Evolutionary conservation across 2,113 vertebrate genomes (phyloP).

Genomic region (Marmota monax): DNA sequence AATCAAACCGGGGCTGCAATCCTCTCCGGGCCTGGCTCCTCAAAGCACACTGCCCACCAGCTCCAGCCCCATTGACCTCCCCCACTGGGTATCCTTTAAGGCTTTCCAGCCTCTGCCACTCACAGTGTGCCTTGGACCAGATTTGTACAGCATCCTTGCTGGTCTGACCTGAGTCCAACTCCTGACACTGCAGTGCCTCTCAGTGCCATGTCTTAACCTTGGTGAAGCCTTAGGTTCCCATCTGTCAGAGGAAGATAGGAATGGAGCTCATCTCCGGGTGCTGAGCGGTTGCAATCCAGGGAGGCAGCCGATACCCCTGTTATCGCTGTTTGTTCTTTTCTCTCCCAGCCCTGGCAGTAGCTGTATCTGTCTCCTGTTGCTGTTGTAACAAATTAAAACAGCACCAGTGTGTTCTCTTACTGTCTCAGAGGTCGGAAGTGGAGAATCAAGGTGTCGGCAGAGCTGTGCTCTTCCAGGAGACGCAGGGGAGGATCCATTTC

Average conservation of each 20-base stretch:
- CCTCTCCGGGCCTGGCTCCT: neutral
- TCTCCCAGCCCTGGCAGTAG: neutral
- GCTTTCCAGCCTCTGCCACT: neutral
- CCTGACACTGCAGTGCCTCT: neutral
- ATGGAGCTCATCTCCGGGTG: accelerated
- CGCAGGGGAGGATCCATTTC: neutral
- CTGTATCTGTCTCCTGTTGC: neutral
- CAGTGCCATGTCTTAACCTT: neutral
- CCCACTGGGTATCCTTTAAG: neutral
- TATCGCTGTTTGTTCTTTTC: neutral
- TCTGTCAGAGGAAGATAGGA: neutral
- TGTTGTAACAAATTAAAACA: neutral
- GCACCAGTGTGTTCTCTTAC: neutral
- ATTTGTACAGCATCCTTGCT: neutral
- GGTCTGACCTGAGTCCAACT: neutral
- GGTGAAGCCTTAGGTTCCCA: neutral
- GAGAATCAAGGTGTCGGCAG: neutral
- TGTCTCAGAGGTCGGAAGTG: neutral
- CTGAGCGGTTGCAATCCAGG: neutral
- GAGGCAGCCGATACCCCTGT: accelerated
- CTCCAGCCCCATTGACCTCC: neutral
- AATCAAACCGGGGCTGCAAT: neutral
- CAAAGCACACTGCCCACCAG: too few species aligned
- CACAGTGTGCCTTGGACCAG: accelerated
- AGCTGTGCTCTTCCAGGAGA: neutral